Percentiles rank a stretch among this genome's conserved stretches.
Conservation (phyloP, 2,797 vertebrate species). For the Phoxinus dragarum region DNA sequence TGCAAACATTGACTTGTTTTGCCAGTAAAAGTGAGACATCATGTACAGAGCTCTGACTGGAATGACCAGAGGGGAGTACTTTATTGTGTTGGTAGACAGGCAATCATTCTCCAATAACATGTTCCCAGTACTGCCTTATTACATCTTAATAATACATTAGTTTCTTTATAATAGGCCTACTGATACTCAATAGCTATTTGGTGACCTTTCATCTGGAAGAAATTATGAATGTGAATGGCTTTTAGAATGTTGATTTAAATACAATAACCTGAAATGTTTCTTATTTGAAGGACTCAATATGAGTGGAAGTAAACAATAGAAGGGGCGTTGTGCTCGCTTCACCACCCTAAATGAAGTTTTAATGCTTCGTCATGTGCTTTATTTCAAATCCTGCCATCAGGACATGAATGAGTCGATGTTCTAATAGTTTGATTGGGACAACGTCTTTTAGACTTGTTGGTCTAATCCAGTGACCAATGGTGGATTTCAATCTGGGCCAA, state of each 20-base stretch:
- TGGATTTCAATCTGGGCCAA: slow-evolving; percentile 79
- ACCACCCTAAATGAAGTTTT: neutral
- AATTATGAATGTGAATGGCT: neutral
- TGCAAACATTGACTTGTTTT: neutral
- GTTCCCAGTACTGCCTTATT: slow-evolving; percentile 44
- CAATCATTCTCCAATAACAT: slow-evolving; percentile 68
- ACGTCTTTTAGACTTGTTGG: slow-evolving; percentile 57
- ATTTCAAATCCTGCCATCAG: slow-evolving; percentile 65
- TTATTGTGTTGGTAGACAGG: slow-evolving; percentile 48
- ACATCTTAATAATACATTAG: slow-evolving; percentile 76
- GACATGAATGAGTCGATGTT: slow-evolving; percentile 33
- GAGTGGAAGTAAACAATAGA: neutral
- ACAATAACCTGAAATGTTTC: neutral
- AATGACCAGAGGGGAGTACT: slow-evolving; percentile 1
- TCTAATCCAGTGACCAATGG: slow-evolving; percentile 80
- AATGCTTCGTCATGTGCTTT: neutral
- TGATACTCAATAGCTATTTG: slow-evolving; percentile 76
- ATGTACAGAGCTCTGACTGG: neutral
- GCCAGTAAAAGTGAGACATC: neutral
- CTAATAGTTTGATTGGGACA: slow-evolving; percentile 34
- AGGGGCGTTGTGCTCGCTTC: neutral
- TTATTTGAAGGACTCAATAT: neutral
- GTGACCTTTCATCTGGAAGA: slow-evolving; percentile 66
- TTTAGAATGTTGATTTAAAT: neutral
- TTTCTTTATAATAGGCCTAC: slow-evolving; percentile 70